Conservation (phyloP, 2,888 invertebrate genomes). For the Rhogogaster chlorosoma region DNA sequence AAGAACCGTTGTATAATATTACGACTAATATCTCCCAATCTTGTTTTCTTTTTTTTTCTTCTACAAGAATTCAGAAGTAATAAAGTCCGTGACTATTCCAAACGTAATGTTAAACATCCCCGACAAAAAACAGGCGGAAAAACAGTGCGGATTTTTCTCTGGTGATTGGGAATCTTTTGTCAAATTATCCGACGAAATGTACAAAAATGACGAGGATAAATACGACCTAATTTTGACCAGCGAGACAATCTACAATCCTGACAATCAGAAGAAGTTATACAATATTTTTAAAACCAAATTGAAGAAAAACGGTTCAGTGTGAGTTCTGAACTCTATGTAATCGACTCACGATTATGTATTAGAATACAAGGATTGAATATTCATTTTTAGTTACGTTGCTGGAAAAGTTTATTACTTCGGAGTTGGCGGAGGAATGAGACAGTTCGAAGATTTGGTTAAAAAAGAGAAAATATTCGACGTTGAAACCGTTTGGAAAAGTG, state of each 20-base stretch:
- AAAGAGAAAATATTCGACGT: conserved; percentile 80
- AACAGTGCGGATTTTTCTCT: conserved; percentile 79
- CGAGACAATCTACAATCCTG: conserved; percentile 94
- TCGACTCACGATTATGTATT: conserved; percentile 52
- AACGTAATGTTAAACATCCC: conserved; percentile 86
- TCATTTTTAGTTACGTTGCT: conserved; percentile 82
- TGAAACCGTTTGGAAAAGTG: conserved; percentile 83
- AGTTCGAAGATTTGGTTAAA: conserved; percentile 85
- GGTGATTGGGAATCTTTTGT: conserved; percentile 88
- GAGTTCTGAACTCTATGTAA: conserved; percentile 61
- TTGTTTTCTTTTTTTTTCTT: conserved; percentile 12
- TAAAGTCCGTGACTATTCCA: conserved; percentile 89
- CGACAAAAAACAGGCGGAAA: conserved; percentile 73
- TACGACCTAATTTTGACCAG: conserved; percentile 94
- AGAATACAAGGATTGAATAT: neutral
- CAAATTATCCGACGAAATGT: conserved; percentile 73
- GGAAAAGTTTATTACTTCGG: conserved; percentile 97
- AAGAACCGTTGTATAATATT: conserved; percentile 35
- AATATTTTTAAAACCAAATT: conserved; percentile 84
- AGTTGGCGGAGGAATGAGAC: conserved; percentile 91
- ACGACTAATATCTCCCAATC: neutral
- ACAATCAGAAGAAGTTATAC: conserved; percentile 89
- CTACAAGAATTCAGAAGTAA: conserved; percentile 91
- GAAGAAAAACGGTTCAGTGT: conserved; percentile 83
- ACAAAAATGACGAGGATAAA: conserved; percentile 75